Evolutionary conservation across 2,888 invertebrate genomes (phyloP), one percentile per base, ranked within the genome.

Genomic region (Ormyrus rosae): DNA sequence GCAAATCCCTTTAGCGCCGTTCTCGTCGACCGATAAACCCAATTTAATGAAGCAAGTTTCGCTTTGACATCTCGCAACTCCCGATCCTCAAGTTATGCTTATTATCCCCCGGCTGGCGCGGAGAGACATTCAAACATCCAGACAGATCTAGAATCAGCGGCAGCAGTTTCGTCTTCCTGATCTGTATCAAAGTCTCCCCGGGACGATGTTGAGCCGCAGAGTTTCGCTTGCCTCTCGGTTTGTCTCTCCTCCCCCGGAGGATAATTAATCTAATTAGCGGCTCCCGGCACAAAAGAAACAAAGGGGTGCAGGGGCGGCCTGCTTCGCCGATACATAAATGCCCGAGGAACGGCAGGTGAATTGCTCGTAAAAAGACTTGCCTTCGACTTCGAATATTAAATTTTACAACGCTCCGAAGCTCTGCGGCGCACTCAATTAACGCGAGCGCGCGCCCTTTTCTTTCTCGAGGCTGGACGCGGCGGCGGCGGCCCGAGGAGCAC

Each of bases 11-110:
- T n/a, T 51, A 55, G 48, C 50, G 34, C 8, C 34, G 63, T 60
- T 70, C 74, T 48, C 75, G 55, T 68, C 51, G 48, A n/a, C 65
- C 60, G 61, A 80, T 80, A 76, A 80, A 63, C 68, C 63, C 71
- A 68, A 76, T 76, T 80, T 80, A 76, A 76, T 71, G 71, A 80
- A 75, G 13, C 63, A 68, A 76, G 71, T 80, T 80, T 72, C 53
- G 67, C 81, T 78, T 81, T 81, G 77, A 81, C 76, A 51, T 64
- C 19, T 45, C 64, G n/a, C 11, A 6, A 2, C 50, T n/a, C 48
- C 61, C 70, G 48, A 55, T 53, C 68, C 64, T 73, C 60, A 10
- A 13, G 46, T 60, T 69, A 19, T 34, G 77, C 70, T 73, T 65
- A 34, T 34, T 34, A 73, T 73, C 67, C 53, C 2, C 50, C 4